Evolutionary conservation across 2,888 invertebrate species (phyloP).

Genomic region (Ditula angustiorana): DNA sequence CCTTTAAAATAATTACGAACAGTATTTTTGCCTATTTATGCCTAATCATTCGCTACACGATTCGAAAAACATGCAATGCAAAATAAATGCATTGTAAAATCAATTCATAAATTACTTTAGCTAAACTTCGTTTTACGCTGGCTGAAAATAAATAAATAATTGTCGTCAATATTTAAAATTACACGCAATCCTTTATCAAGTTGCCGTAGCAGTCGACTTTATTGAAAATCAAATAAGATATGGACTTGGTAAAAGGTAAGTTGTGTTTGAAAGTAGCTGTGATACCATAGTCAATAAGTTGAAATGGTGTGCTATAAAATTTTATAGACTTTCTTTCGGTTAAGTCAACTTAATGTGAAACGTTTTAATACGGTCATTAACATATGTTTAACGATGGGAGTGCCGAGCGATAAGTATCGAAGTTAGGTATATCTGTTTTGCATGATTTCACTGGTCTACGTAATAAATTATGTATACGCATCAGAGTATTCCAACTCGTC

Average conservation of each 20-base stretch:
- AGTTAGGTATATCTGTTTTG: constrained; percentile 27
- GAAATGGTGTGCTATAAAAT: constrained; percentile 25
- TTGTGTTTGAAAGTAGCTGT: constrained; percentile 23
- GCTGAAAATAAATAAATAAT: background rate
- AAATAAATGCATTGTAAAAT: background rate
- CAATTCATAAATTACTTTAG: background rate
- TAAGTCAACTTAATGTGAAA: constrained; percentile 29
- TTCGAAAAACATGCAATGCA: no score
- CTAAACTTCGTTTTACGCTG: no score
- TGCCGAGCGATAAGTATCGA: constrained; percentile 16
- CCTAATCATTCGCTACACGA: no score
- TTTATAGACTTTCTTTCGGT: constrained; percentile 37
- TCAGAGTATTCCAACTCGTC: background rate
- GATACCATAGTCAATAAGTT: constrained; percentile 20
- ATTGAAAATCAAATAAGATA: constrained; percentile 17
- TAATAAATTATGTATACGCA: background rate
- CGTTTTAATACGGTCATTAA: constrained; percentile 22
- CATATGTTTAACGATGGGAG: constrained; percentile 6
- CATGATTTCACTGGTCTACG: constrained; percentile 24
- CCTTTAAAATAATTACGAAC: no score
- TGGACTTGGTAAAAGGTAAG: constrained; percentile 18
- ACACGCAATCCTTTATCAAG: background rate
- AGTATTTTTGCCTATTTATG: no score
- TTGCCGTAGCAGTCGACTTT: background rate
- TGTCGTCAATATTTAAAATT: background rate